These are phyloP conservation scores for Epistrophe grossulariae DNA, from an alignment of 2,888 invertebrate genomes.

Conservation along the genomic window DNA sequence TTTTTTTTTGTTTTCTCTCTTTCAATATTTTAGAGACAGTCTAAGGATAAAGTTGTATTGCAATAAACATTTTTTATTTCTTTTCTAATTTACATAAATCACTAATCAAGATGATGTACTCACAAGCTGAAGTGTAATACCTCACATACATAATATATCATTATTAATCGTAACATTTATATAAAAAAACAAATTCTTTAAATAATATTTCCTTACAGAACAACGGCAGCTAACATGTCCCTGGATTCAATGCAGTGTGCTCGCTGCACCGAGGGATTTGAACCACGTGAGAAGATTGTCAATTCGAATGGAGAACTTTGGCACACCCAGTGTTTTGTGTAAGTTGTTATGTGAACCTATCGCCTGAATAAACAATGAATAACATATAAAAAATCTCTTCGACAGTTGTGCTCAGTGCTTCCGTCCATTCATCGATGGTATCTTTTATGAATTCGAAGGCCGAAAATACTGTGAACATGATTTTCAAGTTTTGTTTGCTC, in stretches of 20 bases:
- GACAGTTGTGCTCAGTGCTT: constrained; percentile 98
- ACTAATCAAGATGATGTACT: constrained; percentile 80
- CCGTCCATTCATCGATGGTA: constrained; percentile 97
- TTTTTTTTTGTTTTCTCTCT: constrained; percentile 30
- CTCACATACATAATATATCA: constrained; percentile 54
- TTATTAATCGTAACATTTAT: constrained; percentile 18
- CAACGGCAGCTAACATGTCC: constrained; percentile 87
- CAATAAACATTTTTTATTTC: constrained; percentile 25
- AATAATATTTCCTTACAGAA: constrained; percentile 44
- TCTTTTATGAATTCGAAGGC: constrained; percentile 99
- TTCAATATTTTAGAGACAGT: constrained; percentile 37
- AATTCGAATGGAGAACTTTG: constrained; percentile 99
- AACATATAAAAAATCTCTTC: neutral
- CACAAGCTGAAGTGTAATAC: constrained; percentile 80
- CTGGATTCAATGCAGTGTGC: constrained; percentile 97
- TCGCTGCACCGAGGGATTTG: constrained; percentile 98
- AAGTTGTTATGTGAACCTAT: constrained; percentile 83
- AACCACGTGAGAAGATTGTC: constrained; percentile 98
- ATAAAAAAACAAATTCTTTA: neutral
- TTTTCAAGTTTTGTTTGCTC: constrained; percentile 98
- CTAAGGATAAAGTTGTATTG: constrained; percentile 40
- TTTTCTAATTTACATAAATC: constrained; percentile 24
- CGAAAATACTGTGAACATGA: constrained; percentile 99
- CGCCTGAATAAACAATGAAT: constrained; percentile 18
- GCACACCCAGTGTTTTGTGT: constrained; percentile 99